Conservation (phyloP, 1,140 invertebrate genomes). For the Laupala kohalensis region DNA sequence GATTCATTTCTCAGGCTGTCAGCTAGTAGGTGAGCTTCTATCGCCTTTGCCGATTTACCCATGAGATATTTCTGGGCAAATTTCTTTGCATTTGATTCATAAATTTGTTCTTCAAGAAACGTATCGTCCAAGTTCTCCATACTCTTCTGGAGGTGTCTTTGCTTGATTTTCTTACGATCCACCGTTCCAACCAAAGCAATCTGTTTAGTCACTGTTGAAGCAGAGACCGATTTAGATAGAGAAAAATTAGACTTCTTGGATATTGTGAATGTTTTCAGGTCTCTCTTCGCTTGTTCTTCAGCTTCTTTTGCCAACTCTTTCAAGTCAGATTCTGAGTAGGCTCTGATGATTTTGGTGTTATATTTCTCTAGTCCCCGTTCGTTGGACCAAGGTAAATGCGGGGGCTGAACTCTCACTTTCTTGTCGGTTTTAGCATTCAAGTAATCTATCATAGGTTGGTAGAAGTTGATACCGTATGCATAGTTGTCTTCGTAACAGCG, state of each 20-base stretch:
- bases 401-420: slow-evolving; percentile 33
- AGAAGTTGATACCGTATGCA: slow-evolving; percentile 62
- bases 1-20: slow-evolving; percentile 43
- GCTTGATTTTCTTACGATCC: not conserved
- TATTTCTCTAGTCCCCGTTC: slow-evolving; percentile 48
- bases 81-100: not conserved
- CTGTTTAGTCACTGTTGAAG: slow-evolving; percentile 47
- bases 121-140: not conserved
- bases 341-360: slow-evolving; percentile 22
- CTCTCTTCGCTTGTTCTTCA: slow-evolving; percentile 48
- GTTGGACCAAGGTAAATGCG: slow-evolving; percentile 59
- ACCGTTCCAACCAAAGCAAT: slow-evolving; percentile 38
- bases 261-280: slow-evolving; percentile 39
- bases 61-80: slow-evolving; percentile 12
- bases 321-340: slow-evolving; percentile 38
- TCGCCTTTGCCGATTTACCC: slow-evolving; percentile 49
- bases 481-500: slow-evolving; percentile 65
- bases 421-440: slow-evolving; percentile 43
- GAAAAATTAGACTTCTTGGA: slow-evolving; percentile 49
- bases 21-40: slow-evolving; percentile 47
- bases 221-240: slow-evolving; percentile 47
- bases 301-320: slow-evolving; percentile 44
- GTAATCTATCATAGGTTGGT: slow-evolving; percentile 73
- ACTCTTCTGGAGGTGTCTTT: not conserved
- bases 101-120: not conserved